A percentile compares a stretch with the other conserved stretches of the same genome.
phyloP scores from a whole-genome alignment of 1,140 invertebrate genomes.

The Cydia strobilella region DNA sequence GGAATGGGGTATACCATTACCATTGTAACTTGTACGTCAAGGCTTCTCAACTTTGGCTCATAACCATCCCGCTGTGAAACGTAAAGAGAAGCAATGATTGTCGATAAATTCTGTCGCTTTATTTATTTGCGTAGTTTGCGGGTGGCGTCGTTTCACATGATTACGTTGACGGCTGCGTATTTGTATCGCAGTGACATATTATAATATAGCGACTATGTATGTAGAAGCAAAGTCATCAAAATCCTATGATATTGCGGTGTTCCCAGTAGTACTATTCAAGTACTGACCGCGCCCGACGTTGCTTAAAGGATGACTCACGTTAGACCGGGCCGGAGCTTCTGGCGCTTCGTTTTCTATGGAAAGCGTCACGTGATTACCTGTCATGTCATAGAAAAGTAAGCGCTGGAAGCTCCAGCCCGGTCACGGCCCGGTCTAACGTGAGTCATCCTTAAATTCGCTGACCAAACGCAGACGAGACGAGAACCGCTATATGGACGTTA shows the following conservation, averaged over 20 bases:
- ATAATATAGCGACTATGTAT: not conserved
- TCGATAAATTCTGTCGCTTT: constrained; percentile 57
- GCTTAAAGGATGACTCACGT: too few species aligned
- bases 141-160: constrained; percentile 33
- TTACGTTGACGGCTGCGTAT: constrained; percentile 25
- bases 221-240: not conserved
- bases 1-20: constrained; percentile 33
- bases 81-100: constrained; percentile 66
- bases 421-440: too few species aligned
- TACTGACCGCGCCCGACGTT: constrained; percentile 17
- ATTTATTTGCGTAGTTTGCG: constrained; percentile 38
- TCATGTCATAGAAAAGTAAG: too few species aligned
- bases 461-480: not conserved
- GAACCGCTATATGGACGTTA: constrained; percentile 22
- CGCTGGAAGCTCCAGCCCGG: too few species aligned
- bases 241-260: constrained; percentile 12
- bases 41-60: constrained; percentile 63
- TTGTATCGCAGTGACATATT: constrained; percentile 6
- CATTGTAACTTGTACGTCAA: constrained; percentile 49
- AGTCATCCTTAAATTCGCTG: constrained; percentile 26
- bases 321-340: too few species aligned
- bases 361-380: too few species aligned
- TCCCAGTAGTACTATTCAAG: constrained; percentile 8
- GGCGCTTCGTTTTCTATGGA: too few species aligned
- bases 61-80: constrained; percentile 71